These are phyloP conservation scores for Gymnocypris eckloni DNA, from an alignment of 2,797 vertebrate species.

Conservation along the genomic window DNA sequence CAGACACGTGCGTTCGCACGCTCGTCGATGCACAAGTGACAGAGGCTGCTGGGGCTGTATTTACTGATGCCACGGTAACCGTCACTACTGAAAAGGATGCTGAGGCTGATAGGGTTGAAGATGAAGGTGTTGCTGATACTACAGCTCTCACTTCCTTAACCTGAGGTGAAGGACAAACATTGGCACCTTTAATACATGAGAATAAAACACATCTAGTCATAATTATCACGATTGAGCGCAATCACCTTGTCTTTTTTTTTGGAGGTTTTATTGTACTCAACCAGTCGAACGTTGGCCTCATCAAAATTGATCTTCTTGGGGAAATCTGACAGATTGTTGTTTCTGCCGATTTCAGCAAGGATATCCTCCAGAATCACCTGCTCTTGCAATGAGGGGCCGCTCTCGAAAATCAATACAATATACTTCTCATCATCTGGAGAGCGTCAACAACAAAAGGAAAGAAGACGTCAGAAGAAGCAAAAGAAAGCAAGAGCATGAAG, in stretches of 20 bases:
- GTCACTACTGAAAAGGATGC: constrained; percentile 33
- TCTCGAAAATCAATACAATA: constrained; percentile 96
- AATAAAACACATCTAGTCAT: background rate
- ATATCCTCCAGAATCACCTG: constrained; percentile 92
- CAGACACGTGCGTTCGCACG: constrained; percentile 77
- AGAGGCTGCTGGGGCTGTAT: background rate
- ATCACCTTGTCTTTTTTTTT: constrained; percentile 76
- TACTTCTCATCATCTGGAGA: constrained; percentile 90
- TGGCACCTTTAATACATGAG: background rate
- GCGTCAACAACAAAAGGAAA: background rate
- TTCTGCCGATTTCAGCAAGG: constrained; percentile 84
- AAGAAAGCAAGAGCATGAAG: background rate
- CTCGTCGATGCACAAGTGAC: constrained; percentile 61
- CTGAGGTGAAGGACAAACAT: constrained; percentile 22
- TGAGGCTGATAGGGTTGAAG: constrained; percentile 11
- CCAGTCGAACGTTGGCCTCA: constrained; percentile 92
- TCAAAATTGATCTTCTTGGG: constrained; percentile 89
- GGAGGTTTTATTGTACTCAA: constrained; percentile 90
- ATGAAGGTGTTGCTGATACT: background rate
- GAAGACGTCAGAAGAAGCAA: background rate
- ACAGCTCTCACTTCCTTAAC: constrained; percentile 50
- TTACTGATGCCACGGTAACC: constrained; percentile 16
- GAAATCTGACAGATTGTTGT: constrained; percentile 86
- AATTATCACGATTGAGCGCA: background rate
- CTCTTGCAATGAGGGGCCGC: constrained; percentile 83